A percentile compares a stretch with the other conserved stretches of the same genome.
These are phyloP conservation scores for Graptemys geographica DNA, from an alignment of 2,797 vertebrate species.

Conservation along the genomic window DNA sequence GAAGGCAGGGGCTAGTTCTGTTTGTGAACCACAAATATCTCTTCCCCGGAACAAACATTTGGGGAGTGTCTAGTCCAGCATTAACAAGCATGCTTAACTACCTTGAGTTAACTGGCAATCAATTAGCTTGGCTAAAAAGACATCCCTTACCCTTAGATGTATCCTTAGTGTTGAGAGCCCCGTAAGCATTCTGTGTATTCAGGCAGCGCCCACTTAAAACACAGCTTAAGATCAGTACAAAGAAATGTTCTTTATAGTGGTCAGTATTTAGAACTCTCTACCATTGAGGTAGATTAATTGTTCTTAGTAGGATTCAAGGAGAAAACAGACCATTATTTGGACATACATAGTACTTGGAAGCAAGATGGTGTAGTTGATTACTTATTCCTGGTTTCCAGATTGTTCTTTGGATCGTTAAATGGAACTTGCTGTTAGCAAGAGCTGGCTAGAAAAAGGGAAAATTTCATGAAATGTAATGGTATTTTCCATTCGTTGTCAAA, in stretches of 20 bases:
- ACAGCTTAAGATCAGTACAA: neutral
- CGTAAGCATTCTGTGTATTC: neutral
- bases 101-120: neutral
- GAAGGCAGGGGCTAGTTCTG: no score
- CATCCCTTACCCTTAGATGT: neutral
- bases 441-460: accelerated
- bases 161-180: neutral
- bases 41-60: no score
- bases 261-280: neutral
- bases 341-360: neutral
- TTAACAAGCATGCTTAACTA: no score
- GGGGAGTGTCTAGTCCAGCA: no score
- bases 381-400: neutral
- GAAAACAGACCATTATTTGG: neutral
- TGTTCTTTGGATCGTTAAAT: accelerated
- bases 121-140: neutral
- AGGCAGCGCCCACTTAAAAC: neutral
- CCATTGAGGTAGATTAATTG: neutral
- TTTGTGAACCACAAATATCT: no score
- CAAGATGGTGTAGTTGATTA: neutral
- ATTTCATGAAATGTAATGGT: neutral
- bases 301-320: neutral
- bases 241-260: neutral
- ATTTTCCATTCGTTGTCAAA: neutral
- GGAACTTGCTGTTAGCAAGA: neutral